These are phyloP conservation scores for Strix aluco DNA, from an alignment of 2,113 vertebrate species.

Conservation along the genomic window DNA sequence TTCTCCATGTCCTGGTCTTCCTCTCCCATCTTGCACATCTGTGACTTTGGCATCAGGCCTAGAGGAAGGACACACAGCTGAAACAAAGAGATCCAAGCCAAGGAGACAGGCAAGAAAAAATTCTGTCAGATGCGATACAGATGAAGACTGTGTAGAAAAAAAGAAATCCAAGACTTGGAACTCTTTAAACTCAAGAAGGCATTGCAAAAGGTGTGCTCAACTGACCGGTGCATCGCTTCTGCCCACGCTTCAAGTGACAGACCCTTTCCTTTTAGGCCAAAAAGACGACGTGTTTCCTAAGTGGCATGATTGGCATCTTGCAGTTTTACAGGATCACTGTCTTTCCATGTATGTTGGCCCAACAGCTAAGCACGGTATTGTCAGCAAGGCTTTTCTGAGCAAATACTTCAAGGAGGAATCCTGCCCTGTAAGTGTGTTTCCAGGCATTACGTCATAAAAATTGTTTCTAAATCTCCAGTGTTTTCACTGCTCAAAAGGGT, in stretches of 20 bases:
- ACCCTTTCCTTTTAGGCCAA: neutral
- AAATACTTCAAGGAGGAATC: constrained; percentile 12
- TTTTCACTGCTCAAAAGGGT: constrained; percentile 44
- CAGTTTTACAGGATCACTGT: neutral
- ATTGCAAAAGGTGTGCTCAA: rapidly evolving
- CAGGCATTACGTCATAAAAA: constrained; percentile 50
- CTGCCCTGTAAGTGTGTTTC: constrained; percentile 6
- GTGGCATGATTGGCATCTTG: neutral
- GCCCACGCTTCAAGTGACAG: neutral
- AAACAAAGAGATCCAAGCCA: neutral
- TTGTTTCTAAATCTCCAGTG: constrained; percentile 46
- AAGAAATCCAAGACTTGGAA: neutral
- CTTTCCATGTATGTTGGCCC: neutral
- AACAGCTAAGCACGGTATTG: neutral
- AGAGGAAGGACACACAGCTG: constrained; percentile 64
- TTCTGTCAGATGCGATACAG: constrained; percentile 21
- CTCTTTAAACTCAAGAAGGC: neutral
- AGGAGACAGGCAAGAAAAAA: neutral
- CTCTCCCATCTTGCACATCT: constrained; percentile 56
- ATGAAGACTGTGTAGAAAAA: neutral
- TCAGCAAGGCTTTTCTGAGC: neutral
- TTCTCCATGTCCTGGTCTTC: neutral
- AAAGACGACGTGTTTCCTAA: neutral
- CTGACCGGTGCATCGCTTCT: neutral
- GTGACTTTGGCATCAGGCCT: constrained; percentile 56